Evolutionary conservation across 2,797 vertebrate species (phyloP).

Genomic region (Pseudopleuronectes americanus): DNA sequence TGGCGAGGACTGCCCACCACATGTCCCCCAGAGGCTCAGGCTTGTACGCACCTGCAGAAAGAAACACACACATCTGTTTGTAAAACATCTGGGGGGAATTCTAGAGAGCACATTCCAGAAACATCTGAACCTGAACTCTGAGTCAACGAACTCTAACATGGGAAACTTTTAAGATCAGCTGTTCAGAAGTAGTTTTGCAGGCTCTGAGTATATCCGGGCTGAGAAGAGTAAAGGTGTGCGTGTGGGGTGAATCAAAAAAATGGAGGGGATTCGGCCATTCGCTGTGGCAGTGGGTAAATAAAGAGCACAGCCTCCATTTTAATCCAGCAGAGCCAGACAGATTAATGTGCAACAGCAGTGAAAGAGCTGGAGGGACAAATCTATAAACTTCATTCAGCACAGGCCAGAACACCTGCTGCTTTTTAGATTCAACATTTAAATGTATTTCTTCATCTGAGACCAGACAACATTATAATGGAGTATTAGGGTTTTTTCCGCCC

Average conservation of each 20-base stretch:
- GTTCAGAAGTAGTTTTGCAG: background rate
- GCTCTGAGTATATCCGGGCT: background rate
- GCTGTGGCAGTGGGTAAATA: background rate
- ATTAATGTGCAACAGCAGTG: background rate
- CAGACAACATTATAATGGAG: background rate
- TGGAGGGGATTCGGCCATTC: background rate
- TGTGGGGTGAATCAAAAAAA: background rate
- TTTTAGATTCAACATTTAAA: background rate
- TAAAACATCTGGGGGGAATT: background rate
- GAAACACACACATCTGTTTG: background rate
- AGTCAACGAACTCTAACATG: too few species aligned
- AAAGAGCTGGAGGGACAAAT: background rate
- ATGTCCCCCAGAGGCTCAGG: slow-evolving; percentile 94
- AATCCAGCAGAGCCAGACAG: background rate
- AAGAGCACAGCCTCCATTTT: background rate
- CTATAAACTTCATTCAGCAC: background rate
- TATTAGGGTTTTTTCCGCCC: too few species aligned
- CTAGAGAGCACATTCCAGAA: background rate
- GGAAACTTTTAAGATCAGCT: too few species aligned
- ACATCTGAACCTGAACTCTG: background rate
- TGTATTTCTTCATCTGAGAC: background rate
- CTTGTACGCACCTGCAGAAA: slow-evolving; percentile 91
- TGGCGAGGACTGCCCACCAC: slow-evolving; percentile 96
- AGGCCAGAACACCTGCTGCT: background rate
- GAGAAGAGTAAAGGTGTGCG: background rate